These are phyloP conservation scores for Melinaea menophilus DNA, from an alignment of 2,888 invertebrate species.

Conservation along the genomic window DNA sequence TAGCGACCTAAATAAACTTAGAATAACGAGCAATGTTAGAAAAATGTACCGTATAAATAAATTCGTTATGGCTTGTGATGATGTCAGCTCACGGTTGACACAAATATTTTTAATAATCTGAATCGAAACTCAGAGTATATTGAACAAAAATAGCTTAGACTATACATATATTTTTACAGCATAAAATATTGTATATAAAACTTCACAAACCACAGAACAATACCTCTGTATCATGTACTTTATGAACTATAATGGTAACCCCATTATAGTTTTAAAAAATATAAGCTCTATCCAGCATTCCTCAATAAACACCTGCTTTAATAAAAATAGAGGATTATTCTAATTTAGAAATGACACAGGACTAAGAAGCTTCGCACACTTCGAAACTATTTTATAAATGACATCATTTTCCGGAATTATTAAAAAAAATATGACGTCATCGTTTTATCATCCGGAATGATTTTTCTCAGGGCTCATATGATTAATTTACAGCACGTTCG, in stretches of 20 bases:
- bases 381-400: not conserved
- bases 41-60: slow-evolving; percentile 21
- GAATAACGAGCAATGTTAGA: slow-evolving; percentile 13
- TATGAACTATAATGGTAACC: too few relatives aligned
- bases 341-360: not conserved
- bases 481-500: slow-evolving; percentile 1
- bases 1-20: not conserved
- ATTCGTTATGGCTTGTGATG: slow-evolving; percentile 15
- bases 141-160: too few relatives aligned
- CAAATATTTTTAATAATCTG: not conserved
- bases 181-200: too few relatives aligned
- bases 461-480: slow-evolving; percentile 10
- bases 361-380: not conserved
- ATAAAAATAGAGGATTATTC: not conserved
- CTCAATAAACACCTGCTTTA: too few relatives aligned
- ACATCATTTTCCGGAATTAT: slow-evolving; percentile 1
- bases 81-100: slow-evolving; percentile 22
- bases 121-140: too few relatives aligned
- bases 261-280: too few relatives aligned
- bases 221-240: too few relatives aligned
- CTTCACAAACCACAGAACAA: too few relatives aligned
- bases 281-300: too few relatives aligned
- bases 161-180: too few relatives aligned
- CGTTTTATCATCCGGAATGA: not conserved
- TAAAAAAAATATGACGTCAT: not conserved